Conservation (phyloP, 2,797 vertebrate genomes). For the Ambastaia sidthimunki region DNA sequence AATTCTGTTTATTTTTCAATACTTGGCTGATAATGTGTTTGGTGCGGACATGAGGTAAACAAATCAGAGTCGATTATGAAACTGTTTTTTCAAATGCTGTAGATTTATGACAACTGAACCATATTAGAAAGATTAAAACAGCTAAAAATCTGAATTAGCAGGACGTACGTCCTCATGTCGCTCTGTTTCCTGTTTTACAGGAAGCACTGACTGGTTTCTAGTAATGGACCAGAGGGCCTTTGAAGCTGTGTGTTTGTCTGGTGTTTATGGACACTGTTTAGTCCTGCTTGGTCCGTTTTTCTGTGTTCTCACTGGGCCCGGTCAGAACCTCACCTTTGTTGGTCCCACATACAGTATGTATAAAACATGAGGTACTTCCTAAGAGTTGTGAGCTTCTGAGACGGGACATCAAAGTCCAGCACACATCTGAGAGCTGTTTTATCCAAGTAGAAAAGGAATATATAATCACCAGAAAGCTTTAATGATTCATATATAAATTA, state of each 20-base stretch:
- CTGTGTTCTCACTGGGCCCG: conserved; percentile 60
- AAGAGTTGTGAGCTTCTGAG: conserved; percentile 84
- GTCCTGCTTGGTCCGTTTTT: conserved; percentile 74
- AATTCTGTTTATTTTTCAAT: conserved; percentile 3
- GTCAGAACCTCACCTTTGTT: conserved; percentile 81
- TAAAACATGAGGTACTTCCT: conserved; percentile 85
- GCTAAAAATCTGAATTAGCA: neutral
- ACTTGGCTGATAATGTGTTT: no score
- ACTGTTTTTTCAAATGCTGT: neutral
- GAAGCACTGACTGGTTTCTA: conserved; percentile 54
- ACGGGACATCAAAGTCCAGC: conserved; percentile 93
- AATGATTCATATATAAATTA: conserved; percentile 87
- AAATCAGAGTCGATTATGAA: neutral
- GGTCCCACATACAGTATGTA: conserved; percentile 76
- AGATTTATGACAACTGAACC: neutral
- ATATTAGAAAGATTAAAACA: neutral
- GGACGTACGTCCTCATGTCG: conserved; percentile 32
- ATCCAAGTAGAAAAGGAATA: conserved; percentile 97
- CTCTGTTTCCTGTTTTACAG: conserved; percentile 56
- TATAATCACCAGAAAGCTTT: conserved; percentile 87
- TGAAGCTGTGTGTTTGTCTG: conserved; percentile 42
- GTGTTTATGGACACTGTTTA: conserved; percentile 63
- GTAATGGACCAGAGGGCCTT: conserved; percentile 7
- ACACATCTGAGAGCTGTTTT: conserved; percentile 95
- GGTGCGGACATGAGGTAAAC: neutral